Conservation (phyloP, 2,888 invertebrate species). For the Lordiphosa fenestrarum region DNA sequence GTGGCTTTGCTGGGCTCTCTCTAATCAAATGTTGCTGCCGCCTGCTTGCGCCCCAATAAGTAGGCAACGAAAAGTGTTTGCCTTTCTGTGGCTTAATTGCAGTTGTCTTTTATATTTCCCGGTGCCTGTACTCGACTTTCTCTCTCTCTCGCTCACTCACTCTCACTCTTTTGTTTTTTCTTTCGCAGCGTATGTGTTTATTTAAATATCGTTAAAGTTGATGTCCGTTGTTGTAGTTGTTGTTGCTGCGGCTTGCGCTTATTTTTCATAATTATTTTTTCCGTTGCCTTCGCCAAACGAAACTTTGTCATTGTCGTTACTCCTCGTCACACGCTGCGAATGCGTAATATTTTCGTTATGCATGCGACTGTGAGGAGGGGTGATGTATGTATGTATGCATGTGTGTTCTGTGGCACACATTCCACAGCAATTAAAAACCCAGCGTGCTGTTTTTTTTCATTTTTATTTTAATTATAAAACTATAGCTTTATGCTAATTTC, state of each 20-base stretch:
- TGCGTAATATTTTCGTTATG: conserved; percentile 58
- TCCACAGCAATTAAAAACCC: conserved; percentile 48
- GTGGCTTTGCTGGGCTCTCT: conserved; percentile 1
- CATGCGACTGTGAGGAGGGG: conserved; percentile 31
- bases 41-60: conserved; percentile 38
- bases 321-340: conserved; percentile 43
- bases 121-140: conserved; percentile 1
- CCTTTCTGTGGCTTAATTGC: conserved; percentile 41
- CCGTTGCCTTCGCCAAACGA: conserved; percentile 4
- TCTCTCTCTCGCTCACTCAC: not conserved
- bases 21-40: not conserved
- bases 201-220: conserved; percentile 57
- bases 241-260: conserved; percentile 3
- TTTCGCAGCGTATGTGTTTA: conserved; percentile 24
- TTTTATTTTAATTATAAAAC: conserved; percentile 59
- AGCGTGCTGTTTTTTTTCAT: conserved; percentile 44
- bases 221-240: conserved; percentile 22
- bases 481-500: conserved; percentile 48
- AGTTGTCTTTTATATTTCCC: conserved; percentile 42
- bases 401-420: conserved; percentile 35
- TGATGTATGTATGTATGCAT: conserved; percentile 4
- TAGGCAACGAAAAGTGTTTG: conserved; percentile 38
- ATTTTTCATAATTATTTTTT: conserved; percentile 49
- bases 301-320: conserved; percentile 36
- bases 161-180: not conserved